A percentile compares a stretch with the other conserved stretches of the same genome.
Conservation (phyloP, 2,888 invertebrate genomes). For the Drosophila multiciliata region DNA sequence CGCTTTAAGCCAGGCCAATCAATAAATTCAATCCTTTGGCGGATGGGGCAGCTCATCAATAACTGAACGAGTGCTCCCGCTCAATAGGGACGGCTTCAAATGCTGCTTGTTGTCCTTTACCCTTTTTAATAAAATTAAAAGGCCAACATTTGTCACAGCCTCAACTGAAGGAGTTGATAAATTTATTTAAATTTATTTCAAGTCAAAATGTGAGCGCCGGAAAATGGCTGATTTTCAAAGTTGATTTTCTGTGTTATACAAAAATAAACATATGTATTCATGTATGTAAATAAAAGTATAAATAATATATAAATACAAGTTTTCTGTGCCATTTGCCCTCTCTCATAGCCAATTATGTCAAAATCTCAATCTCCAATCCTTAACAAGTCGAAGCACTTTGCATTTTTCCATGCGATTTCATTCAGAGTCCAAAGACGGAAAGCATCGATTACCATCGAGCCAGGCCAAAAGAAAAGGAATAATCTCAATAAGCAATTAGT, state of each 20-base stretch:
- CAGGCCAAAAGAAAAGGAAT: slow-evolving; percentile 34
- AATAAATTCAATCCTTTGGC: slow-evolving; percentile 65
- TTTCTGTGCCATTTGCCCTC: neutral
- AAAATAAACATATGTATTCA: neutral
- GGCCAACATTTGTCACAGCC: slow-evolving; percentile 54
- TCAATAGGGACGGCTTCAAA: slow-evolving; percentile 32
- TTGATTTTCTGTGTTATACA: neutral
- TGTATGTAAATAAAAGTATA: neutral
- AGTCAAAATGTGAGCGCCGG: neutral
- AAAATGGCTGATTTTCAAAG: neutral
- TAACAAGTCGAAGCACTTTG: slow-evolving; percentile 25
- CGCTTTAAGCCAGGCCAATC: slow-evolving; percentile 61
- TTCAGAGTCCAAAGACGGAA: slow-evolving; percentile 10
- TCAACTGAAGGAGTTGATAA: slow-evolving; percentile 13
- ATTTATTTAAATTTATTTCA: slow-evolving; percentile 35
- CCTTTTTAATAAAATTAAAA: slow-evolving; percentile 63
- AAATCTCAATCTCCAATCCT: slow-evolving; percentile 12
- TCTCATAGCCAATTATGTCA: slow-evolving; percentile 21
- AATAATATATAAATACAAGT: neutral
- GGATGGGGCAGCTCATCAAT: slow-evolving; percentile 46
- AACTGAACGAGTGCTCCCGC: slow-evolving; percentile 31
- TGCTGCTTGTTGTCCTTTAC: slow-evolving; percentile 35
- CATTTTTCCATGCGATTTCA: slow-evolving; percentile 31
- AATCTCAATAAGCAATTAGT: slow-evolving; percentile 77
- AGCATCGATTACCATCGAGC: slow-evolving; percentile 44